phyloP scores from a whole-genome alignment of 2,797 vertebrate genomes.

The Sebastes cheni region DNA sequence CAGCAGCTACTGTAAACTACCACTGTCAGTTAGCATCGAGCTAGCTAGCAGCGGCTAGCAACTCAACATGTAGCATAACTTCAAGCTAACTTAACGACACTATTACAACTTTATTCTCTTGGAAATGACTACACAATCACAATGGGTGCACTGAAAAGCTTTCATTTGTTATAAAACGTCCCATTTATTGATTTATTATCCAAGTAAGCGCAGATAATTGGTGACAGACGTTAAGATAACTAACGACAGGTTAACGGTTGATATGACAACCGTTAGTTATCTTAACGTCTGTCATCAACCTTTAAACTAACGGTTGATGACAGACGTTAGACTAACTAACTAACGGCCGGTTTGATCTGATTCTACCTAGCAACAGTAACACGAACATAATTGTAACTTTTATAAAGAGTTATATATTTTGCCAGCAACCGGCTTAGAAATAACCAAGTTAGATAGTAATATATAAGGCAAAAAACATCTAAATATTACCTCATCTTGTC shows the following conservation, averaged over 20 bases:
- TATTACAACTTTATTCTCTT: background rate
- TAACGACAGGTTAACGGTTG: no score
- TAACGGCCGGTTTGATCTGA: background rate
- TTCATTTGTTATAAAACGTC: accelerated
- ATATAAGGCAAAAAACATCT: background rate
- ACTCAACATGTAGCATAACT: constrained; percentile 1
- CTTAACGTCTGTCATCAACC: no score
- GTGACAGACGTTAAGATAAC: background rate
- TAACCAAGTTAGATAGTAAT: accelerated
- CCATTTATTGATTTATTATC: background rate
- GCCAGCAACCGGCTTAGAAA: accelerated
- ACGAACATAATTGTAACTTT: background rate
- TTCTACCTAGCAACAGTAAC: background rate
- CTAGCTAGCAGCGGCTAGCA: constrained; percentile 53
- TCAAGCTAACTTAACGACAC: background rate
- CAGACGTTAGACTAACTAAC: constrained; percentile 1
- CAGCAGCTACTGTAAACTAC: constrained; percentile 30
- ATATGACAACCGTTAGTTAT: no score
- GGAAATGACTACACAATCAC: accelerated
- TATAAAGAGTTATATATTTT: background rate
- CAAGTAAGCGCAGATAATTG: constrained; percentile 32
- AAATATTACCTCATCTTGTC: constrained; percentile 74
- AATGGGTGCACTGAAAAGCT: accelerated
- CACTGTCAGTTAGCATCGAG: constrained; percentile 12
- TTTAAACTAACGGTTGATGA: no score